phyloP scores from a whole-genome alignment of 2,888 invertebrate genomes.

The Dastarcus helophoroides region DNA sequence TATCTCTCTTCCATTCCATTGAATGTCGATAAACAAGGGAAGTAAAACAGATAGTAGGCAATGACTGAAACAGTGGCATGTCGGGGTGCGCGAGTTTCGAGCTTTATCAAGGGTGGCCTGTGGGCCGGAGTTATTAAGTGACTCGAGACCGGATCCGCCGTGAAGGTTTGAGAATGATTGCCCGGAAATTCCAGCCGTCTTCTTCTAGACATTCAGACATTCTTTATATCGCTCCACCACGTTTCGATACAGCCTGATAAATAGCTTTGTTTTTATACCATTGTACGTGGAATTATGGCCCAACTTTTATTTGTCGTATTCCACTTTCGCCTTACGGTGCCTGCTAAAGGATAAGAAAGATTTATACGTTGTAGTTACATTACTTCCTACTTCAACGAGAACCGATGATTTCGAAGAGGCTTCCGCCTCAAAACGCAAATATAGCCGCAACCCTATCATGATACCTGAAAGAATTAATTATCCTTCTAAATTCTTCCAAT shows the following conservation, averaged over 20 bases:
- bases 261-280: slow-evolving; percentile 22
- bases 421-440: too few relatives aligned
- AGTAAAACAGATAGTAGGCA: slow-evolving; percentile 1
- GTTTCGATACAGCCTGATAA: slow-evolving; percentile 27
- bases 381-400: too few relatives aligned
- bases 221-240: slow-evolving; percentile 21
- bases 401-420: too few relatives aligned
- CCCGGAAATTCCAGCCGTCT: slow-evolving; percentile 28
- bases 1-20: not conserved
- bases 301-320: too few relatives aligned
- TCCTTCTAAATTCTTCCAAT: too few relatives aligned
- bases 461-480: too few relatives aligned
- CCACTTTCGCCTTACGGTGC: too few relatives aligned
- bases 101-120: slow-evolving; percentile 1
- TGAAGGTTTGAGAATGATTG: slow-evolving; percentile 25
- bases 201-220: slow-evolving; percentile 23
- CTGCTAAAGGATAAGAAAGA: too few relatives aligned
- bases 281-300: slow-evolving; percentile 16
- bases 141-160: slow-evolving; percentile 23
- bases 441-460: too few relatives aligned
- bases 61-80: not conserved
- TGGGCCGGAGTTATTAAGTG: slow-evolving; percentile 26
- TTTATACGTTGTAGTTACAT: too few relatives aligned
- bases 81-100: not conserved
- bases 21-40: slow-evolving; percentile 1